These are phyloP conservation scores for Falco punctatus DNA, from an alignment of 2,113 vertebrate species.

Conservation along the genomic window DNA sequence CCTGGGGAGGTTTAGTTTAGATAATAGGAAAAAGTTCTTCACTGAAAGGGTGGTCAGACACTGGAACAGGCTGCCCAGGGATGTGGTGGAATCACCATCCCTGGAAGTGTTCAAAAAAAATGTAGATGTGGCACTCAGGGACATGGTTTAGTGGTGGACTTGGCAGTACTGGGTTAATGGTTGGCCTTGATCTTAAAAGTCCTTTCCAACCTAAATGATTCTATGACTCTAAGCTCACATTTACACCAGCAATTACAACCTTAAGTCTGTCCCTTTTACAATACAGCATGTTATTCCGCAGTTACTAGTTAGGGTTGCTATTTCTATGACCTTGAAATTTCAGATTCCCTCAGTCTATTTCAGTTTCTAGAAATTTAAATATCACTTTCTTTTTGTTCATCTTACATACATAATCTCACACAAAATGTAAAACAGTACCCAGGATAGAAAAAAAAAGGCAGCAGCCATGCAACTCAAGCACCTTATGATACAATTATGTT, in stretches of 20 bases:
- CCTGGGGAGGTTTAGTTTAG: too few relatives aligned
- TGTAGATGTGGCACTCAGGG: too few relatives aligned
- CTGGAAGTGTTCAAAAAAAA: too few relatives aligned
- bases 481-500: not conserved
- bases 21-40: too few relatives aligned
- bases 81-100: too few relatives aligned
- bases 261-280: not conserved
- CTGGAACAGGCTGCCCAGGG: too few relatives aligned
- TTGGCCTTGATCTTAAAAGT: too few relatives aligned
- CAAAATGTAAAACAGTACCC: not conserved
- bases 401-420: not conserved
- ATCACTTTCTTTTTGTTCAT: not conserved
- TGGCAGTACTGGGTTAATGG: too few relatives aligned
- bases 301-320: not conserved
- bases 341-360: not conserved
- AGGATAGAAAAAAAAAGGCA: fast-evolving
- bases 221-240: not conserved
- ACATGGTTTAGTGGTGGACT: too few relatives aligned
- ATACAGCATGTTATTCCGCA: not conserved
- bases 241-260: not conserved
- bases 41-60: too few relatives aligned
- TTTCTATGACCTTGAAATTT: not conserved
- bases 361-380: not conserved
- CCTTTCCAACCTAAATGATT: too few relatives aligned
- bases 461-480: not conserved